Base-by-base conservation (phyloP, 1,140 invertebrate species). In the Centruroides vittatus region DNA sequence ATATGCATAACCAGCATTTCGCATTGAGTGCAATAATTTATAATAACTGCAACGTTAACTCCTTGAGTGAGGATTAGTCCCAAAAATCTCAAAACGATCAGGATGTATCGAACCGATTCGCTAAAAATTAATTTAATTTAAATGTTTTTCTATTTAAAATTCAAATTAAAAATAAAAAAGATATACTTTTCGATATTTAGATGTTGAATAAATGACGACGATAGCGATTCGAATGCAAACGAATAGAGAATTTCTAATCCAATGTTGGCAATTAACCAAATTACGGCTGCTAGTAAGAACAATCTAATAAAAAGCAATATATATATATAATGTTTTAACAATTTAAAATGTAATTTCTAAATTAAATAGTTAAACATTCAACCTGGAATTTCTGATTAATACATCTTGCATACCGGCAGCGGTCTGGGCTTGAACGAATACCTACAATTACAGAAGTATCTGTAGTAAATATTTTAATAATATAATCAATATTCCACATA, bases 11-110 rank as follows among this genome's bases (percentile, higher is more conserved):
- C 68, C 11, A 75, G 68, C 66, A 74, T 72, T 62, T 76, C 73
- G 65, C 75, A 76, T 61, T 76, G 75, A 9, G 72, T 73, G 9
- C 65, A 68, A 63, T 74, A 75, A 65, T 76, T 76, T 8, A 73
- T 65, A 12, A 74, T 69, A 7, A 75, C 72, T 1, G 74, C 74
- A 36, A 74, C 58, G 34, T 65, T 61, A 4, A 65, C 60, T 2
- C 50, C 12, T 13, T 51, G 23, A 0, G 23, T 13, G 23, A 51
- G 6, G 50, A 51, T n/a, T 6, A 13, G 12, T 6, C 50, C 12
- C 6, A 13, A 11, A 55, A 55, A 34, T 7, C 12, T 55, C 13
- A 55, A 13, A 6, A 55, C 0, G 10, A 55, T 36, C 0, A 55
- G 35, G 5, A 23, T 2, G 12, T 5, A 8, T 8, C 34, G 35